These are phyloP conservation scores for Cacatua alba DNA, from an alignment of 2,113 vertebrate species.

Conservation along the genomic window DNA sequence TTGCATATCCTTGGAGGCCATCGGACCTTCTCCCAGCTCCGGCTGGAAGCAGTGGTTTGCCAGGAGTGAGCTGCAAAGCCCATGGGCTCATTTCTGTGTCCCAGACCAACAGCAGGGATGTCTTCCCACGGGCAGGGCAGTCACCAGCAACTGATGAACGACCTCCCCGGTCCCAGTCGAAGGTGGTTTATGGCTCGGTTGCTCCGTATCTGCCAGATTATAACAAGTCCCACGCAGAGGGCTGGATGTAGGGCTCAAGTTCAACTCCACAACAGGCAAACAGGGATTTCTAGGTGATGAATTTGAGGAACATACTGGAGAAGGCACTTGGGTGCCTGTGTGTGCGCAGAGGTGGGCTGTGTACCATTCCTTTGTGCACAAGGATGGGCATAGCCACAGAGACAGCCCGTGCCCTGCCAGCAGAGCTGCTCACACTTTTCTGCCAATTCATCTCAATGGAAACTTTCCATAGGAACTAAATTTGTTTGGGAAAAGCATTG, in stretches of 20 bases:
- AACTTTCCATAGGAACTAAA: conserved; percentile 36
- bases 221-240: neutral
- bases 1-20: neutral
- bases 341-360: neutral
- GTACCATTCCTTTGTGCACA: neutral
- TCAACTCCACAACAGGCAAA: neutral
- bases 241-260: neutral
- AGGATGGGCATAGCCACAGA: neutral
- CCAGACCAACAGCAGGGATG: neutral
- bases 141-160: neutral
- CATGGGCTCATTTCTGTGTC: neutral
- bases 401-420: neutral
- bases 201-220: neutral
- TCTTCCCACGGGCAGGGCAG: neutral
- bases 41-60: neutral
- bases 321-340: neutral
- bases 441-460: conserved; percentile 41
- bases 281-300: neutral
- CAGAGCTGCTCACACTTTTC: neutral
- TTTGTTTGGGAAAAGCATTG: conserved; percentile 54
- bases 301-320: neutral
- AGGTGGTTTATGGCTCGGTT: neutral
- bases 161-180: fast-evolving
- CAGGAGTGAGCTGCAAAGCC: neutral
- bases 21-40: neutral